A percentile compares a stretch with the other conserved stretches of the same genome.
Conservation (phyloP, 1,140 invertebrate genomes). For the Macrotrachela quadricornifera region DNA sequence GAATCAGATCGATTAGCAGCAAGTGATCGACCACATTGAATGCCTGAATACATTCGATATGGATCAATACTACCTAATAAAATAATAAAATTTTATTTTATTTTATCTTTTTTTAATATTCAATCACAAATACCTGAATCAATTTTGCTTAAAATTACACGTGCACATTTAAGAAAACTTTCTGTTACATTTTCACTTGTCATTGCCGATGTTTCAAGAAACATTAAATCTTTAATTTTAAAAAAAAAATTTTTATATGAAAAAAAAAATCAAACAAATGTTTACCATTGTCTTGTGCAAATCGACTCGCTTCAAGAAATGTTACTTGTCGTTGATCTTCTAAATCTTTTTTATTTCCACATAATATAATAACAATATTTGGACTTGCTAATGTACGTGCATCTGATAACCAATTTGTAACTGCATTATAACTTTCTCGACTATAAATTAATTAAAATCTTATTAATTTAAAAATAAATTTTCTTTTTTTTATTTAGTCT, state of each 20-base stretch:
- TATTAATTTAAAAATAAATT: too few species aligned
- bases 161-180: constrained; percentile 56
- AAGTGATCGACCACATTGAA: too few species aligned
- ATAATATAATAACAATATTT: constrained; percentile 31
- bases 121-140: constrained; percentile 24
- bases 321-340: constrained; percentile 41
- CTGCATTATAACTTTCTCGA: constrained; percentile 16
- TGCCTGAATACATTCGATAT: too few species aligned
- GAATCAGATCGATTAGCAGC: too few species aligned
- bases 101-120: too few species aligned
- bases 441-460: constrained; percentile 11
- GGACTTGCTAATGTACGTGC: constrained; percentile 28
- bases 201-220: constrained; percentile 17
- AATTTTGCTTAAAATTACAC: constrained; percentile 57
- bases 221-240: background rate
- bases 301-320: constrained; percentile 53
- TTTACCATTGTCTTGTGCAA: constrained; percentile 56
- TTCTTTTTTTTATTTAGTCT: too few species aligned
- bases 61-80: too few species aligned
- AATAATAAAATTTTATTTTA: too few species aligned
- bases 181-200: constrained; percentile 62
- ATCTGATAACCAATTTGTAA: constrained; percentile 22
- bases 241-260: background rate
- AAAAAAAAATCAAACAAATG: constrained; percentile 5
- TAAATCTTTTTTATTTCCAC: constrained; percentile 27